Conservation (phyloP, 2,797 vertebrate genomes). For the Hylomyscus alleni region DNA sequence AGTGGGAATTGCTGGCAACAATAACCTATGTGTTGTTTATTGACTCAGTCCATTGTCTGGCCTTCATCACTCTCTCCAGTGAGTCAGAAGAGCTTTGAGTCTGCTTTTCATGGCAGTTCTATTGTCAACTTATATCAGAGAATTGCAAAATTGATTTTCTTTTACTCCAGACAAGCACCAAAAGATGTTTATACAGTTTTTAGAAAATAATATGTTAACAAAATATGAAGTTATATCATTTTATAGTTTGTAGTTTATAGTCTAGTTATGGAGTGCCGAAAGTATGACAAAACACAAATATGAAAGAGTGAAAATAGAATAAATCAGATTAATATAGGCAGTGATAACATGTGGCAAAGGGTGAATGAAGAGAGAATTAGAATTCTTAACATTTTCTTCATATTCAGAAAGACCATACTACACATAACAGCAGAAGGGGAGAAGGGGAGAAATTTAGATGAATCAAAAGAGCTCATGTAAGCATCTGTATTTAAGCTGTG, state of each 20-base stretch:
- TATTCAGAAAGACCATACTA: constrained; percentile 13
- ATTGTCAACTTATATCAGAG: not conserved
- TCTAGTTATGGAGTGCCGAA: constrained; percentile 10
- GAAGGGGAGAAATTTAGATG: constrained; percentile 19
- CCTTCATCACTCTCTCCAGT: not conserved
- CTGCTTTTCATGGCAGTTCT: constrained; percentile 52
- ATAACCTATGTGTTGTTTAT: not conserved
- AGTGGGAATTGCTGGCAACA: constrained; percentile 4
- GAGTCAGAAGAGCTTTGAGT: not conserved
- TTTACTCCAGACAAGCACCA: constrained; percentile 12
- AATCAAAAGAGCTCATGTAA: not conserved
- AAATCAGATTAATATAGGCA: constrained; percentile 30
- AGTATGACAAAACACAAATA: constrained; percentile 7
- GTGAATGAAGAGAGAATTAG: not conserved
- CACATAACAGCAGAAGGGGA: not conserved
- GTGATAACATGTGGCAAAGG: constrained; percentile 15
- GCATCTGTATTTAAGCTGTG: constrained; percentile 28
- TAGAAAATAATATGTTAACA: constrained; percentile 45
- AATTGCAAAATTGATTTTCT: constrained; percentile 49
- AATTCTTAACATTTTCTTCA: constrained; percentile 50
- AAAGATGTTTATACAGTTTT: constrained; percentile 47
- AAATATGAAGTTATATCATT: constrained; percentile 11
- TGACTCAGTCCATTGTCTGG: not conserved
- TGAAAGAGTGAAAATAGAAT: constrained; percentile 22
- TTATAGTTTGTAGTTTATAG: not conserved